Percentiles rank a stretch among this genome's conserved stretches.
Evolutionary conservation across 2,888 invertebrate genomes (phyloP).

Genomic region (Sialis fuliginosa): DNA sequence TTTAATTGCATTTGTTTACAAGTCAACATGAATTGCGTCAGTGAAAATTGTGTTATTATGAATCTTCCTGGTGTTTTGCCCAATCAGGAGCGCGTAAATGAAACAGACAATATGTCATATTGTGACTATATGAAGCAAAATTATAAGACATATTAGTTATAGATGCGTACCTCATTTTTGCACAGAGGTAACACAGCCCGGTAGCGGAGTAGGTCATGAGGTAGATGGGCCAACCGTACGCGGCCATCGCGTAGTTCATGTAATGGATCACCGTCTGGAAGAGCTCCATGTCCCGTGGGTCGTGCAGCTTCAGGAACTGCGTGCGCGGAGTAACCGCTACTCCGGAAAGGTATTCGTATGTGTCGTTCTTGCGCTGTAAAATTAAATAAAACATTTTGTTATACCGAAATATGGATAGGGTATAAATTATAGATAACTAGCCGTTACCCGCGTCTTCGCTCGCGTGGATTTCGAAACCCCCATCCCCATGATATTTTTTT

Average conservation of each 20-base stretch:
- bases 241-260: constrained; percentile 69
- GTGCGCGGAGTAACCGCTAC: constrained; percentile 67
- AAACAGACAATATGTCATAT: too few relatives aligned
- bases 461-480: too few relatives aligned
- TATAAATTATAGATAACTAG: too few relatives aligned
- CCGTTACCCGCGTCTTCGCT: too few relatives aligned
- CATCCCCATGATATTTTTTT: too few relatives aligned
- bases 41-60: too few relatives aligned
- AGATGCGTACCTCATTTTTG: constrained; percentile 36
- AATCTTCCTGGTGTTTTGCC: too few relatives aligned
- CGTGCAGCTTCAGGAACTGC: constrained; percentile 61
- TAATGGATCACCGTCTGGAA: constrained; percentile 61
- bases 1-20: too few relatives aligned
- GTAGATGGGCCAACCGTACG: constrained; percentile 80
- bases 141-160: neutral
- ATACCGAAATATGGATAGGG: too few relatives aligned
- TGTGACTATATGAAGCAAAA: neutral
- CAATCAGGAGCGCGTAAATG: too few relatives aligned
- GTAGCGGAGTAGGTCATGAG: constrained; percentile 51
- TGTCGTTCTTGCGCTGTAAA: constrained; percentile 55
- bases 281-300: constrained; percentile 49
- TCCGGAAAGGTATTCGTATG: constrained; percentile 71
- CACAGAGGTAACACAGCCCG: constrained; percentile 53
- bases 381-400: neutral
- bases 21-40: too few relatives aligned